Percentiles rank a stretch among this genome's conserved stretches.
Conservation (phyloP, 2,113 vertebrate genomes). For the Hystrix brachyura region DNA sequence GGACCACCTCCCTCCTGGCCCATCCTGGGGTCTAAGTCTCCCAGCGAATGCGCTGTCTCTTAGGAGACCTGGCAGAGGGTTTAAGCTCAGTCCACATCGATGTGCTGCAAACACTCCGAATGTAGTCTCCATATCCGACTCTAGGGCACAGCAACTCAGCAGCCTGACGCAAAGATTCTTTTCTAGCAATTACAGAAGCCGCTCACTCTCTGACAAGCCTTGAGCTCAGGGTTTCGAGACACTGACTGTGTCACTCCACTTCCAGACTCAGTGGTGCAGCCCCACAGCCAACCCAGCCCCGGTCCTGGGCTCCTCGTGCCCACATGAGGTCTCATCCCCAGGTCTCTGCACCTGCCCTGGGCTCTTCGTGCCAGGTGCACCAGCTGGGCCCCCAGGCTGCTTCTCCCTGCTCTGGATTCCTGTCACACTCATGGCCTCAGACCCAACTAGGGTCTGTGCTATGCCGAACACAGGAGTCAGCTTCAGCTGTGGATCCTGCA, state of each 20-base stretch:
- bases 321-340: accelerated
- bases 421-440: accelerated
- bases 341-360: too few relatives aligned
- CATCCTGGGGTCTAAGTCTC: background rate
- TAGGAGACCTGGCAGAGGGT: too few relatives aligned
- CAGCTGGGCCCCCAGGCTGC: accelerated
- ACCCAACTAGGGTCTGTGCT: background rate
- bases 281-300: background rate
- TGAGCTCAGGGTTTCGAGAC: background rate
- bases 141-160: accelerated
- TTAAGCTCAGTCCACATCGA: accelerated
- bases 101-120: background rate
- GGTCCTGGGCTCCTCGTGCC: accelerated
- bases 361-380: accelerated
- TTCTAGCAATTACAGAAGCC: background rate
- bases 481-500: accelerated
- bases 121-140: accelerated
- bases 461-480: accelerated
- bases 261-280: too few relatives aligned
- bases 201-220: background rate
- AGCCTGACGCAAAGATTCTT: background rate
- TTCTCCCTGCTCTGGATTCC: background rate
- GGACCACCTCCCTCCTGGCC: background rate
- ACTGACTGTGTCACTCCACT: accelerated
- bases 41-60: background rate